Conservation (phyloP, 2,888 invertebrate genomes). For the Melangyna quadrimaculata region DNA sequence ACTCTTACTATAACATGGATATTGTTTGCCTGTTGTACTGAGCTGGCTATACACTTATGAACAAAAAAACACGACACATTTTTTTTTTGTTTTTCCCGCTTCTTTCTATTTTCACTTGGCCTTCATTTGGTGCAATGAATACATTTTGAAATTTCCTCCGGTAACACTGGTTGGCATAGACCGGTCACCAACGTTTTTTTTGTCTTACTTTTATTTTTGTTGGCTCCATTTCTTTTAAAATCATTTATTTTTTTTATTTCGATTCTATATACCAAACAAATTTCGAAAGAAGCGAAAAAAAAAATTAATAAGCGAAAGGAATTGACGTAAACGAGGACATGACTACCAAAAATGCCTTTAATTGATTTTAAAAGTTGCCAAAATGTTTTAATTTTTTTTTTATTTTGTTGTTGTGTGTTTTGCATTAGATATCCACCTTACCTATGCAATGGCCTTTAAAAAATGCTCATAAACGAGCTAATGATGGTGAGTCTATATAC, state of each 20-base stretch:
- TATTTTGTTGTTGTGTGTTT: not conserved
- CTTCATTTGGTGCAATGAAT: too few species aligned
- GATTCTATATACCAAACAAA: constrained; percentile 18
- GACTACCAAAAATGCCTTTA: constrained; percentile 16
- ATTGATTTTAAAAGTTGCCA: constrained; percentile 36
- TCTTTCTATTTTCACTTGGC: too few species aligned
- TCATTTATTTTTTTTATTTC: not conserved
- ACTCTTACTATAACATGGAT: too few species aligned
- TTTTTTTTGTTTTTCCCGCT: too few species aligned
- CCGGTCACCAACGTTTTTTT: not conserved
- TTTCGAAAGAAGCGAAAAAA: constrained; percentile 42
- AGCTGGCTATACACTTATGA: too few species aligned
- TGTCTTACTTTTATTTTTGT: not conserved
- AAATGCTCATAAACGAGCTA: not conserved
- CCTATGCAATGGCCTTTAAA: not conserved
- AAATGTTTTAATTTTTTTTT: not conserved
- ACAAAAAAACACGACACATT: too few species aligned
- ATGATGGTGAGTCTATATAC: too few species aligned
- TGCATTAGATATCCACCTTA: not conserved
- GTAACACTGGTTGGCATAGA: not conserved
- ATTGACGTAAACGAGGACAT: constrained; percentile 31
- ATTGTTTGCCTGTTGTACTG: too few species aligned
- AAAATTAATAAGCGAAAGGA: constrained; percentile 23
- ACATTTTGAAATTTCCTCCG: not conserved
- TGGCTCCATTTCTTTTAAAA: not conserved